Base-by-base conservation (phyloP, 2,113 vertebrate genomes). In the Seriola quinqueradiata region DNA sequence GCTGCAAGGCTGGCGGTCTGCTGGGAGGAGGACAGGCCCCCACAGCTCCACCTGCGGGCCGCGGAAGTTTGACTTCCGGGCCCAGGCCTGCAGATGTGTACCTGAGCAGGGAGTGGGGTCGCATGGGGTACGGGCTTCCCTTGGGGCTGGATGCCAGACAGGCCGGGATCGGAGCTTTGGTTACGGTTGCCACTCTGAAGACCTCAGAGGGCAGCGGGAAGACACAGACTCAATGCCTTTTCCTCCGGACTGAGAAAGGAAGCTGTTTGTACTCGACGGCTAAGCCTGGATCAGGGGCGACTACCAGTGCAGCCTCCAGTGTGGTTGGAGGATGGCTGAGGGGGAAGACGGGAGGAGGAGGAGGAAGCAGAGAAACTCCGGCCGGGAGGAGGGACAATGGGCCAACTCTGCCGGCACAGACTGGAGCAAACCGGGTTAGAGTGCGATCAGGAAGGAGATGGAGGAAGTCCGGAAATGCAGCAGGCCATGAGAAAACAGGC, bases 171-270 rank as follows among this genome's bases (percentile, higher is more conserved):
- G 93, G 95, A 14, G 94, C 94, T 38, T 71, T 95, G 68, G 95
- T 95, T 0, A 96, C 95, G 0, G 95, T 96, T 4, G 95, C 95
- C 3, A 95, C 94, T 11, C 70, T 96, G 57, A 95, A 95, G 89
- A 94, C 94, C 16, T 94, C 94, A 0, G 95, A 95, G 79, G 93
- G 93, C 34, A 86, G 92, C 8, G 92, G 95, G 17, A 95, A 95
- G 84, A 95, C 95, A 0, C 95, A 95, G 83, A 95, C 95, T 10
- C 93, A 92, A 21, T 95, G 95, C 73, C 92, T 95, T 16, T 93
- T 95, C 67, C 92, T 96, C 23, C 92, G 90, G 48, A 94, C 94
- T 0, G 92, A 95, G 78, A 94, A 93, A 64, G 92, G 92, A 3
- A 95, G 89, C 73, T 95, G 93, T 81, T 81, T 94, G 73, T 95